A percentile compares a stretch with the other conserved stretches of the same genome.
These are phyloP conservation scores for Xestobium rufovillosum DNA, from an alignment of 2,888 invertebrate genomes.

Conservation along the genomic window DNA sequence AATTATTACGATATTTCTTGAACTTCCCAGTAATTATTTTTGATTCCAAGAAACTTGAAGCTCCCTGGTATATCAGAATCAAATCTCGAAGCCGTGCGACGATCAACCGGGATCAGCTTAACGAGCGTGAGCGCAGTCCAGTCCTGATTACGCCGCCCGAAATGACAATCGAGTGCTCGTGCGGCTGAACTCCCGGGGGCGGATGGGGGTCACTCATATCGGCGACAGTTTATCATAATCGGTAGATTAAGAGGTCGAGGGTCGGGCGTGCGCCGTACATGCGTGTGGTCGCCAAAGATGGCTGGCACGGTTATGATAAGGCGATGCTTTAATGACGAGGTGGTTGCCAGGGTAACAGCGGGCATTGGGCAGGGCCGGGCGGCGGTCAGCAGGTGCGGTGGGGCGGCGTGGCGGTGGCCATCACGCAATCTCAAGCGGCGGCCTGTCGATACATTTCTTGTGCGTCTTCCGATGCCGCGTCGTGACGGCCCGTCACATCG, in stretches of 20 bases:
- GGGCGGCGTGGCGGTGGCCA: conserved; percentile 38
- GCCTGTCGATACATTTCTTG: conserved; percentile 32
- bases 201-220: no score
- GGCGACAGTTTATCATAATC: conserved; percentile 1
- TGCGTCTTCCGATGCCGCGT: conserved; percentile 21
- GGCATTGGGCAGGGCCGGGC: conserved; percentile 46
- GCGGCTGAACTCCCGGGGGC: no score
- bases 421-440: conserved; percentile 44
- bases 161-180: no score
- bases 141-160: no score
- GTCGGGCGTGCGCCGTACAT: conserved; percentile 27
- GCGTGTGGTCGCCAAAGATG: conserved; percentile 43
- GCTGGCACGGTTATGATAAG: conserved; percentile 50
- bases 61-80: no score
- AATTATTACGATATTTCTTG: no score
- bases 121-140: no score
- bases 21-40: no score
- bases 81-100: no score
- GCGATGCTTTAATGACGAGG: conserved; percentile 51
- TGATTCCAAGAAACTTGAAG: no score
- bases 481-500: conserved; percentile 13
- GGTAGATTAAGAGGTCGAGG: neutral
- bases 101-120: no score
- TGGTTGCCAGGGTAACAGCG: conserved; percentile 47
- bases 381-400: conserved; percentile 38